Evolutionary conservation across 1,140 invertebrate genomes (phyloP), one percentile per base, ranked within the genome.

Genomic region (Ceratosolen solmsi): DNA sequence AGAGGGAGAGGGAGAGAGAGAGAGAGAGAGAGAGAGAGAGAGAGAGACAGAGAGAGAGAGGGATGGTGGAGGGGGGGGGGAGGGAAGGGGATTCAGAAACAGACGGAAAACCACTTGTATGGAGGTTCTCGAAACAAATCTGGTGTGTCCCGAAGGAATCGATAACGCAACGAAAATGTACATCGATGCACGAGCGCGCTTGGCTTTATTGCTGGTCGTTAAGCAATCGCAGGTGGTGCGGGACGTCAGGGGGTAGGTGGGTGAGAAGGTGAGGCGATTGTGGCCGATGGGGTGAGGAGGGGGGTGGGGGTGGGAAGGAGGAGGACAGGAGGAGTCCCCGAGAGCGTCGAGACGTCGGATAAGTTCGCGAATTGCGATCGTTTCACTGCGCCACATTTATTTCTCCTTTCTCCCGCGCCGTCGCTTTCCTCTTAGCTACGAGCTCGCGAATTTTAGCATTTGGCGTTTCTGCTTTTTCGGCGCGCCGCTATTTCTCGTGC

Each of bases 161-260:
- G 73, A 81, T 76, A 80, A 63, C 51, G n/a, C 38, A 65, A 38
- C 71, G 56, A 72, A 73, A 65, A 46, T 70, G 49, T 71, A 82
- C 54, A 82, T 60, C 63, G 71, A 80, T 74, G 54, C 36, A n/a
- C 22, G 15, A n/a, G 33, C 60, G 68, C 30, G 46, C 38, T 63
- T 22, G 71, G 63, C 73, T 82, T 82, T 82, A 82, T 77, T 76
- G 80, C 80, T 54, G 80, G 65, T 82, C 80, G 74, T 82, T 82
- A 82, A 82, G 80, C 80, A 46, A 58, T 68, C n/a, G 58, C 71
- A 38, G 46, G 70, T 20, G 46, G 22, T 36, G 2, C 2, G 8
- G 33, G 20, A 15, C 2, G 25, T 25, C 4, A 25, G 11, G 15
- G 33, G 15, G 20, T 27, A 4, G 22, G 22, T 3, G 27, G 33